Evolutionary conservation across 2,888 invertebrate species (phyloP).

Genomic region (Hylaea fasciaria): DNA sequence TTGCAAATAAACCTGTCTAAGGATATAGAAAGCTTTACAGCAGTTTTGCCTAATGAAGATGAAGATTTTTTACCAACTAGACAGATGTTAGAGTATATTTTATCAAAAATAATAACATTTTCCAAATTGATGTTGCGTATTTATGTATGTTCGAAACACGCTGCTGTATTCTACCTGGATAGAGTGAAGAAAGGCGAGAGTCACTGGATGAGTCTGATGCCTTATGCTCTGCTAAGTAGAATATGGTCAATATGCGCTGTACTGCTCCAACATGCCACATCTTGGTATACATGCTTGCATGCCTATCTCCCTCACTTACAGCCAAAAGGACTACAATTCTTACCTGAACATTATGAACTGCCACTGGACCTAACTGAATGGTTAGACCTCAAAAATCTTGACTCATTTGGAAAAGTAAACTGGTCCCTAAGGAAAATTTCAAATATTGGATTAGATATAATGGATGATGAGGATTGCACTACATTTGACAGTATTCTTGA

Average conservation of each 20-base stretch:
- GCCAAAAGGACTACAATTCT: conserved; percentile 75
- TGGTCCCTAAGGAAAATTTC: conserved; percentile 64
- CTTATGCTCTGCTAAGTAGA: conserved; percentile 82
- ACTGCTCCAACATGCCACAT: conserved; percentile 74
- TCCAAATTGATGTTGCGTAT: conserved; percentile 82
- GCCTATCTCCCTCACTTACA: conserved; percentile 67
- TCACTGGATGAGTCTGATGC: conserved; percentile 83
- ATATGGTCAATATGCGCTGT: conserved; percentile 82
- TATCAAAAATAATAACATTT: conserved; percentile 83
- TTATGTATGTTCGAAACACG: conserved; percentile 74
- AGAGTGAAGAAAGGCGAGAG: conserved; percentile 83
- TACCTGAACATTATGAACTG: conserved; percentile 73
- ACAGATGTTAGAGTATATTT: conserved; percentile 85
- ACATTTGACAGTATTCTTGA: conserved; percentile 65
- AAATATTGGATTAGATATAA: conserved; percentile 51
- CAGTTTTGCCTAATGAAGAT: conserved; percentile 61
- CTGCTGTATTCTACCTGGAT: conserved; percentile 79
- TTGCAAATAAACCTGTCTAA: conserved; percentile 74
- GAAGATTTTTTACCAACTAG: conserved; percentile 79
- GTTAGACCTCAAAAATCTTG: conserved; percentile 78
- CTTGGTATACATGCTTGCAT: conserved; percentile 80
- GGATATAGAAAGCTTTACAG: conserved; percentile 68
- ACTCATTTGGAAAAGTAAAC: conserved; percentile 68
- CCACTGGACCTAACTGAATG: conserved; percentile 77
- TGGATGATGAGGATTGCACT: conserved; percentile 57